Evolutionary conservation across 2,113 vertebrate species (phyloP).

Genomic region (Pogonocichla stellata): DNA sequence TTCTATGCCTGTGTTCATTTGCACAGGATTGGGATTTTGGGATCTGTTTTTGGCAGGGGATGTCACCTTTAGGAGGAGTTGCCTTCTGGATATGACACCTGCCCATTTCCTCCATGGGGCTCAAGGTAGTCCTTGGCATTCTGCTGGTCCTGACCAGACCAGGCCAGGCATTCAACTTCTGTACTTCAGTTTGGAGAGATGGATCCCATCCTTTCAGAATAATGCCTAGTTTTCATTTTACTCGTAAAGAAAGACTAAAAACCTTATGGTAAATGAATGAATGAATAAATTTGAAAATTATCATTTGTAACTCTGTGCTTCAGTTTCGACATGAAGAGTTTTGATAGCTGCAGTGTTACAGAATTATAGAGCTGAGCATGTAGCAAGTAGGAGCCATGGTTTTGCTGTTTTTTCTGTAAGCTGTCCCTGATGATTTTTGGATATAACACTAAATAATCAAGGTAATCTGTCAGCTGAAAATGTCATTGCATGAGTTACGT

Average conservation of each 20-base stretch:
- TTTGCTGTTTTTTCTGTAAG: background rate
- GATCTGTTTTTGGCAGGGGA: background rate
- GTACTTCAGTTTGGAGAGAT: background rate
- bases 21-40: background rate
- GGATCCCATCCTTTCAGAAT: background rate
- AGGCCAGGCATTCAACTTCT: background rate
- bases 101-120: background rate
- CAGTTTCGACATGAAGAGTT: background rate
- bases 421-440: background rate
- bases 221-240: background rate
- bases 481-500: background rate
- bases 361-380: background rate
- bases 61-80: background rate
- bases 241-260: background rate
- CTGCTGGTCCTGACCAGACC: background rate
- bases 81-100: background rate
- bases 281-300: background rate
- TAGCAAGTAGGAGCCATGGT: background rate
- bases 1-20: background rate
- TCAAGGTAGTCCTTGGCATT: background rate
- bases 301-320: background rate
- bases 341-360: background rate
- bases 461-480: background rate
- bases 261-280: background rate
- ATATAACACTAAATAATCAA: background rate